Conservation (phyloP, 2,797 vertebrate species). For the Pseudochirops corinnae region DNA sequence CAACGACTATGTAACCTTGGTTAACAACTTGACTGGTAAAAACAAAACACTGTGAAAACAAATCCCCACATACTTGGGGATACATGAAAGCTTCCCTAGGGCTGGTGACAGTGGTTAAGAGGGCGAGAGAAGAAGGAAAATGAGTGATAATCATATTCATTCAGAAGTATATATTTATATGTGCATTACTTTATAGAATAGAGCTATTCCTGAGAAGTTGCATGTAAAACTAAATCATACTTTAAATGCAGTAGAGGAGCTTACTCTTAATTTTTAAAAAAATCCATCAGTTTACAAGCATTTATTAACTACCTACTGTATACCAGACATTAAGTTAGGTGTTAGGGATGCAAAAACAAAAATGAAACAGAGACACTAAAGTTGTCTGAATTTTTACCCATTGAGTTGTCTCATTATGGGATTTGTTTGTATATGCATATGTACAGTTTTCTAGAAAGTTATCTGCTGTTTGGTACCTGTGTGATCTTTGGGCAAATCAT, state of each 20-base stretch:
- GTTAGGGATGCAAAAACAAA: not conserved
- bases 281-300: not conserved
- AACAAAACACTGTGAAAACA: not conserved
- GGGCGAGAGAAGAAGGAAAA: not conserved
- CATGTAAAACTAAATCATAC: not conserved
- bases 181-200: not conserved
- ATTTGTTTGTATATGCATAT: not conserved
- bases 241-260: not conserved
- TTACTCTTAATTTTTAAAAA: conserved; percentile 3
- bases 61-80: not conserved
- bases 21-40: not conserved
- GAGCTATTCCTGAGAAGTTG: not conserved
- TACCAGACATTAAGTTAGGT: not conserved
- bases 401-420: not conserved
- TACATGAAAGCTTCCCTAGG: not conserved
- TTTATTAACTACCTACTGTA: not conserved
- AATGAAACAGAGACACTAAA: not conserved
- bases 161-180: not conserved
- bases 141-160: fast-evolving
- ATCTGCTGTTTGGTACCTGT: not conserved
- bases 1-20: not conserved
- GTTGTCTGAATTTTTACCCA: not conserved
- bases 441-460: not conserved
- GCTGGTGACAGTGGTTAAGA: not conserved
- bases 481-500: not conserved